Evolutionary conservation across 2,888 invertebrate species (phyloP), one percentile per base, ranked within the genome.

Genomic region (Eurois occulta): DNA sequence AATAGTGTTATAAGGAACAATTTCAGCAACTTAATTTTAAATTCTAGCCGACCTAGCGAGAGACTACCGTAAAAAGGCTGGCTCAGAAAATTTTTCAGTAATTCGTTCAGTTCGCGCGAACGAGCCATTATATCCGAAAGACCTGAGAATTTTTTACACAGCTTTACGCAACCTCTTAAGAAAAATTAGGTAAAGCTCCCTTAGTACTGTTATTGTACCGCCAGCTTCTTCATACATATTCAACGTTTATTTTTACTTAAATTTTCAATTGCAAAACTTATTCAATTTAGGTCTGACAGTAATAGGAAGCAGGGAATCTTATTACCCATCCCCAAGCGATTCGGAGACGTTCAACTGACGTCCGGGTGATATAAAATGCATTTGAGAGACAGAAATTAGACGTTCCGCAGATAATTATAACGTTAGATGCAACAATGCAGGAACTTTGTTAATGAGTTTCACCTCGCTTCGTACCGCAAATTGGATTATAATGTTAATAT

Each of bases 401-500:
- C 87, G 84, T 84, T 87, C 66, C 85, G 70, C 71, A 70, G 74
- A 91, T 92, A n/a, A n/a, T n/a, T n/a, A 92, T 93, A 91, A 93
- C 92, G 93, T 91, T 93, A 93, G 93, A 92, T 95, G 95, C 96
- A 95, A 94, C 94, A 95, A 94, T 94, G 95, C 94, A 95, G 91
- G 94, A 94, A 94, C 91, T 94, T 94, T 88, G 93, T 91, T 95
- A 95, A 96, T 95, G 95, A 96, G 94, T 95, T 95, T 92, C 94
- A 95, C 94, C 94, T 95, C 95, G 91, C 90, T 89, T 88, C 87
- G 90, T 91, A 90, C 94, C 95, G 87, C 95, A 95, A 96, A 96
- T 96, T 95, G 94, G 96, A 96, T 96, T 96, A 95, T 95, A 95
- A 96, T 95, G 94, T 95, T 96, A 95, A 95, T 96, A 95, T 94